Evolutionary conservation across 1,140 invertebrate species (phyloP).

Genomic region (Papilio helenus): DNA sequence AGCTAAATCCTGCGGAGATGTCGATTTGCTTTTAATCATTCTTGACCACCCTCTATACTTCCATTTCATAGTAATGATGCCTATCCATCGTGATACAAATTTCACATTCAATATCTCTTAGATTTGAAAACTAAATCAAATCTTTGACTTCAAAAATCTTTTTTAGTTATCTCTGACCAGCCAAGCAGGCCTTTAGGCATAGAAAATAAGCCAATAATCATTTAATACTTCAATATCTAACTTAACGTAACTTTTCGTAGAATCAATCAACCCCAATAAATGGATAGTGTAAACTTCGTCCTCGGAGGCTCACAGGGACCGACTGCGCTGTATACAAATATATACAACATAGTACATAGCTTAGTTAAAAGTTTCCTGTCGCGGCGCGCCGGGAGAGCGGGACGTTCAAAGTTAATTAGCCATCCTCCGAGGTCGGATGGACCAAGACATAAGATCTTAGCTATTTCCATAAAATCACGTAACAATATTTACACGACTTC

Average conservation of each 20-base stretch:
- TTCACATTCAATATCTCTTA: not conserved
- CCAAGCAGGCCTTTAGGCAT: too few species aligned
- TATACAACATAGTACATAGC: conserved; percentile 48
- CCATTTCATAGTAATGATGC: not conserved
- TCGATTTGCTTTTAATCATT: conserved; percentile 23
- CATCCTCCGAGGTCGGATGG: conserved; percentile 27
- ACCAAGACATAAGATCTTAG: not conserved
- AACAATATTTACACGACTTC: not conserved
- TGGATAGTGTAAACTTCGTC: not conserved
- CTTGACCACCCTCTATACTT: conserved; percentile 4
- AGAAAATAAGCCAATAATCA: not conserved
- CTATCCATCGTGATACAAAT: not conserved
- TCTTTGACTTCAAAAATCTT: too few species aligned
- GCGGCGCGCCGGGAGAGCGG: conserved; percentile 39
- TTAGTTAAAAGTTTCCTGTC: conserved; percentile 62
- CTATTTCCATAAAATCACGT: not conserved
- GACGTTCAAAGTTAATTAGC: conserved; percentile 53
- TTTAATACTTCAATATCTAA: not conserved
- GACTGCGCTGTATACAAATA: not conserved
- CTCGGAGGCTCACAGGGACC: not conserved
- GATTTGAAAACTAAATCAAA: too few species aligned
- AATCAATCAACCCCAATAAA: not conserved
- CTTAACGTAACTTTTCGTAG: not conserved
- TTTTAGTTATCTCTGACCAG: too few species aligned
- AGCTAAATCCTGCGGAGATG: conserved; percentile 12